Base-by-base conservation (phyloP, 2,888 invertebrate genomes). In the Cataglyphis livida region DNA sequence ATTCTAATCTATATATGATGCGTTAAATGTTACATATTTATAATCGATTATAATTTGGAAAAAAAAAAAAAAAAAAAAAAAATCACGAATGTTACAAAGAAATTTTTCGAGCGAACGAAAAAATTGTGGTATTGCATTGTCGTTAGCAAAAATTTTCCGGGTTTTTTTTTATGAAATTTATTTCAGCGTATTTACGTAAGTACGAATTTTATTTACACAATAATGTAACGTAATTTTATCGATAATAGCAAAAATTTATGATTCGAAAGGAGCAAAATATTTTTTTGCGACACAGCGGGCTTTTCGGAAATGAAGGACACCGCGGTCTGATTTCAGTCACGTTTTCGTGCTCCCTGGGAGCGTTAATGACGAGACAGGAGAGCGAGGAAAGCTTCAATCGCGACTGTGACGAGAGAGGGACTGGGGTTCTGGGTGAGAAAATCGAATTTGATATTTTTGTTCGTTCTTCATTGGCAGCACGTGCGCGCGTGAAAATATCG, bases 371-470 rank as follows among this genome's bases (percentile, higher is more conserved):
- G 35, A 54, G 82, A 82, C 70, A 84, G 83, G 64, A 54, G 73
- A 78, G 82, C 64, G 84, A 81, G 66, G 71, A 41, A 68, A 38
- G 41, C 32, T 32, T 59, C 66, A 65, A 61, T 41, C 6, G 35
- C 28, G 61, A 44, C 51, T 48, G 59, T 28, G 38, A 57, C 6
- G 38, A 32, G 48, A 32, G 48, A 51, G 54, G 51, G 57, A 12
- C 38, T 35, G 7, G 10, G 57, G 51, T 28, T 35, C 75, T 41
- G 57, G 25, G 84, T 64, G 87, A 61, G 87, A 88, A 86, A 91
- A 91, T 89, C 90, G 90, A 92, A 92, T 90, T 90, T 90, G 84
- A 90, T 90, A 89, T 90, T 91, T 90, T 87, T 88, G 86, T 84
- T 88, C 89, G 71, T 83, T 89, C 85, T 82, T 86, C 88, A 88